These are phyloP conservation scores for Phrixothrix hirtus DNA, from an alignment of 2,888 invertebrate genomes.

Conservation along the genomic window DNA sequence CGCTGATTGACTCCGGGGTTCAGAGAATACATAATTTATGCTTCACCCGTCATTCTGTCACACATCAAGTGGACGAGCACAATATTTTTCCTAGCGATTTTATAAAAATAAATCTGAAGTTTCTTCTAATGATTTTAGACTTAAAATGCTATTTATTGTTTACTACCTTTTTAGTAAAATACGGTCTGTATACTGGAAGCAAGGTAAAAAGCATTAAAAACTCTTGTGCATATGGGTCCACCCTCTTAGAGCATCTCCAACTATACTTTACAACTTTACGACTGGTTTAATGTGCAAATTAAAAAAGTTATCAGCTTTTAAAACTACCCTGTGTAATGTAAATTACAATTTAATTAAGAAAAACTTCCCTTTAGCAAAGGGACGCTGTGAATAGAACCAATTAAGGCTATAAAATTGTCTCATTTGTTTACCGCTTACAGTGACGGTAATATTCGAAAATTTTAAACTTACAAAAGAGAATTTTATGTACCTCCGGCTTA, in stretches of 20 bases:
- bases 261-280: slow-evolving; percentile 33
- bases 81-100: slow-evolving; percentile 2
- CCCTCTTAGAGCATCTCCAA: slow-evolving; percentile 29
- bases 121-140: neutral
- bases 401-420: too few relatives aligned
- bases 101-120: neutral
- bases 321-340: slow-evolving; percentile 17
- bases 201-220: slow-evolving; percentile 34
- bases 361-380: slow-evolving; percentile 3
- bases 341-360: slow-evolving; percentile 32
- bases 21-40: slow-evolving; percentile 42
- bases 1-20: slow-evolving; percentile 46
- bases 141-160: slow-evolving; percentile 3
- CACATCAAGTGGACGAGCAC: slow-evolving; percentile 30
- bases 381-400: slow-evolving; percentile 1
- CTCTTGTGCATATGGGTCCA: slow-evolving; percentile 34
- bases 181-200: slow-evolving; percentile 12
- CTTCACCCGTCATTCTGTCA: slow-evolving; percentile 36
- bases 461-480: too few relatives aligned
- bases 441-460: too few relatives aligned
- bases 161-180: slow-evolving; percentile 1
- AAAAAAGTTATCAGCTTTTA: slow-evolving; percentile 33
- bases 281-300: slow-evolving; percentile 35
- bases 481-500: slow-evolving; percentile 16
- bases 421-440: too few relatives aligned